Evolutionary conservation across 1,140 invertebrate genomes (phyloP).

Genomic region (Drosophila punjabiensis): DNA sequence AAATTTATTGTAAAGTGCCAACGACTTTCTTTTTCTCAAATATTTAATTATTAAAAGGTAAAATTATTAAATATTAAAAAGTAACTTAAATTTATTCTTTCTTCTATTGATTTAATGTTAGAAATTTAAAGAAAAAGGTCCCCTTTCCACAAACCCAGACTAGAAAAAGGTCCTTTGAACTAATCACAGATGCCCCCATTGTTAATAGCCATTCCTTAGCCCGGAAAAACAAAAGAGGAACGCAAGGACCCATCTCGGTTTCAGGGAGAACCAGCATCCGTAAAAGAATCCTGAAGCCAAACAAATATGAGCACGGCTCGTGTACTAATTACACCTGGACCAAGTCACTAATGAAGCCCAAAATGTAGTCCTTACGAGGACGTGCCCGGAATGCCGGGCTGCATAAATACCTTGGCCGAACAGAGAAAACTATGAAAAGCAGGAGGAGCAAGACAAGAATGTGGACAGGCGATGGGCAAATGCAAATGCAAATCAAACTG

Average conservation of each 20-base stretch:
- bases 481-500: conserved; percentile 62
- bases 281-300: conserved; percentile 3
- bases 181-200: background rate
- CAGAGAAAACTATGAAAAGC: conserved; percentile 25
- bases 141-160: background rate
- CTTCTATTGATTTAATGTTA: background rate
- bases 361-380: conserved; percentile 41
- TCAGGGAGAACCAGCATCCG: background rate
- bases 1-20: background rate
- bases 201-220: background rate
- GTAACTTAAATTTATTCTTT: no score
- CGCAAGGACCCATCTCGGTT: background rate
- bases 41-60: no score
- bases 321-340: conserved; percentile 62
- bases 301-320: conserved; percentile 15
- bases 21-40: no score
- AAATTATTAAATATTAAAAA: no score
- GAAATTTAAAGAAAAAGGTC: background rate
- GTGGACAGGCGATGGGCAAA: conserved; percentile 69
- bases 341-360: conserved; percentile 58
- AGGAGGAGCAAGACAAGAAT: conserved; percentile 40
- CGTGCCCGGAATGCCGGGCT: conserved; percentile 34
- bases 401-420: conserved; percentile 47
- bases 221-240: background rate
- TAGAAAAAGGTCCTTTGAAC: background rate